Base-by-base conservation (phyloP, 2,888 invertebrate species). In the Drosophila peninsularis region DNA sequence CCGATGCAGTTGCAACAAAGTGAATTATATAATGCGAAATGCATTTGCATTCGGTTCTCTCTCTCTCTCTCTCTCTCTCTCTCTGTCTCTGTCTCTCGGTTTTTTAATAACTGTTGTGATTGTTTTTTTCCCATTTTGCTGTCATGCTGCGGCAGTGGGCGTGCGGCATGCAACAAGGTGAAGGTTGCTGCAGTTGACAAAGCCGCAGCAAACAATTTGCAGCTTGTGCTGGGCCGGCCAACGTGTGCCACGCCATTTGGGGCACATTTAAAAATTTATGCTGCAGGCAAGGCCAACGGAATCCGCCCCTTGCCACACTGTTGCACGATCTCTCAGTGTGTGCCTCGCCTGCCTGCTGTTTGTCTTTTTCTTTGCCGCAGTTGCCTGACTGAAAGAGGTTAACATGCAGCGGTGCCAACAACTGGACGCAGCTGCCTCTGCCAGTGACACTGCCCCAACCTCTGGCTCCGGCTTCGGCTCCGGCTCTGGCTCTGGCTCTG, bases 131-230 rank as follows among this genome's bases (percentile, higher is more conserved):
- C 0, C 50, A 36, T 19, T 79, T 54, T 64, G 36, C 19, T 62
- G 62, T 60, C 50, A 50, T 60, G 32, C 45, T 75, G 58, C 63
- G 58, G 52, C 62, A 55, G 21, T 49, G 49, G 41, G 60, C 32
- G 60, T 55, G 32, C 21, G 27, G 63, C 65, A 65, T 79, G 79
- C 77, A 78, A 80, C 88, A 83, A 83, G 83, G 83, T 88, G 86
- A 83, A 83, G 83, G 83, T 85, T 83, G 86, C 83, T 78, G 86
- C 83, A 82, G 83, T 72, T 79, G 82, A 85, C 86, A 88, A 88
- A 87, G 82, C 77, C 77, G 77, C 80, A 80, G 72, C 62, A 66
- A 77, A 68, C 72, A 80, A 80, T 65, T 54, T 75, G 62, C 61
- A 42, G 44, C 24, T 36, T 34, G 50, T 34, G 37, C 39, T 13